These are phyloP conservation scores for Perithous albicinctus DNA, from an alignment of 2,888 invertebrate genomes.

Conservation along the genomic window DNA sequence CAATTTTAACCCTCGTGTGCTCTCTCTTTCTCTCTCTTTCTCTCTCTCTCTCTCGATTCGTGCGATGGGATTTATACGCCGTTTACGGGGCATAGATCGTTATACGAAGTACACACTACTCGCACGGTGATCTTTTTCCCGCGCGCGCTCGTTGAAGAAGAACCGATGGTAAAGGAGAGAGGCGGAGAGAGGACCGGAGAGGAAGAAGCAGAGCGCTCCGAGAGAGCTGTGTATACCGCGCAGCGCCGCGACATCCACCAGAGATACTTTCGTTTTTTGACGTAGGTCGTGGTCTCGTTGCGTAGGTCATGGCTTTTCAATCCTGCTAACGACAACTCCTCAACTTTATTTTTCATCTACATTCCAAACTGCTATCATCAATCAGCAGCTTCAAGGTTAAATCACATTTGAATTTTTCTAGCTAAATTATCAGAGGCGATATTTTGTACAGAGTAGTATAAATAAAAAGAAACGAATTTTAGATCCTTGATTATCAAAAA, in stretches of 20 bases:
- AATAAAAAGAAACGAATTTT: no score
- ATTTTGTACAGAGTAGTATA: no score
- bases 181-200: slow-evolving; percentile 14
- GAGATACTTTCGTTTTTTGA: slow-evolving; percentile 70
- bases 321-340: slow-evolving; percentile 21
- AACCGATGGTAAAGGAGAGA: slow-evolving; percentile 41
- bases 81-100: slow-evolving; percentile 55
- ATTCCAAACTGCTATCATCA: background rate
- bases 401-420: background rate
- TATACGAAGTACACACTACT: slow-evolving; percentile 29
- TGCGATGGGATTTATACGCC: slow-evolving; percentile 46
- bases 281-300: slow-evolving; percentile 66
- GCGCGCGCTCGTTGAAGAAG: background rate
- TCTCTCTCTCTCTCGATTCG: slow-evolving; percentile 46
- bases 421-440: no score
- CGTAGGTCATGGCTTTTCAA: slow-evolving; percentile 66
- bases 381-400: background rate
- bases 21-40: no score
- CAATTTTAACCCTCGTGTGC: background rate
- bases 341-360: background rate
- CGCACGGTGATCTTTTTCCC: background rate
- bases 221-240: slow-evolving; percentile 60
- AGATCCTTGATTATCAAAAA: no score
- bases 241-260: slow-evolving; percentile 58
- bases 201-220: slow-evolving; percentile 31